These are phyloP conservation scores for Eclectus roratus DNA, from an alignment of 2,113 vertebrate genomes.

Conservation along the genomic window DNA sequence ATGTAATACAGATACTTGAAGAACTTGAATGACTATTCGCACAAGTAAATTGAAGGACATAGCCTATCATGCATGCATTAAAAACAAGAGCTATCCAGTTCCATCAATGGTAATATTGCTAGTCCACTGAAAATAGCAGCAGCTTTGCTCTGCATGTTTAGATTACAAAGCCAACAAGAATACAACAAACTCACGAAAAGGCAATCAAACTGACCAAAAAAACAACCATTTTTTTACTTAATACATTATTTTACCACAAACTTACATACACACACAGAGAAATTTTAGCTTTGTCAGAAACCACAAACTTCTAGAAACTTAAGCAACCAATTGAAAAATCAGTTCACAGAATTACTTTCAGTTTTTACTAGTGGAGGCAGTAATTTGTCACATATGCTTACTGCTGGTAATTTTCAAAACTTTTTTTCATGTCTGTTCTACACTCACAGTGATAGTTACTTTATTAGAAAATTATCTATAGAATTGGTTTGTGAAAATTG, in stretches of 20 bases:
- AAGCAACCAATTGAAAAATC: background rate
- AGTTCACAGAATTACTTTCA: background rate
- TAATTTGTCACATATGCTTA: background rate
- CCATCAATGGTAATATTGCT: background rate
- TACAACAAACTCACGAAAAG: background rate
- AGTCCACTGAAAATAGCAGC: background rate
- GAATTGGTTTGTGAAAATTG: background rate
- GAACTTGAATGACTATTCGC: background rate
- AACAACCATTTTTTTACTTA: background rate
- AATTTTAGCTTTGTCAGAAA: background rate
- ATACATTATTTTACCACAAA: background rate
- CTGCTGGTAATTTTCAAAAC: background rate
- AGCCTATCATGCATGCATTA: background rate
- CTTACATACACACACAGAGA: accelerated
- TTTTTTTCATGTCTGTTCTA: background rate
- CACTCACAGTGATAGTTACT: background rate
- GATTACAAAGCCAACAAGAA: background rate
- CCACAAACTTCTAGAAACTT: background rate
- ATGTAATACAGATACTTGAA: background rate
- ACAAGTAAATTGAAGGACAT: background rate
- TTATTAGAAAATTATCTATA: background rate
- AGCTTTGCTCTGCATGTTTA: background rate
- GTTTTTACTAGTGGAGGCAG: background rate
- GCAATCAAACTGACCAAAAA: background rate
- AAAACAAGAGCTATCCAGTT: background rate